phyloP scores from a whole-genome alignment of 2,113 vertebrate genomes.

The Sakesphorus luctuosus region DNA sequence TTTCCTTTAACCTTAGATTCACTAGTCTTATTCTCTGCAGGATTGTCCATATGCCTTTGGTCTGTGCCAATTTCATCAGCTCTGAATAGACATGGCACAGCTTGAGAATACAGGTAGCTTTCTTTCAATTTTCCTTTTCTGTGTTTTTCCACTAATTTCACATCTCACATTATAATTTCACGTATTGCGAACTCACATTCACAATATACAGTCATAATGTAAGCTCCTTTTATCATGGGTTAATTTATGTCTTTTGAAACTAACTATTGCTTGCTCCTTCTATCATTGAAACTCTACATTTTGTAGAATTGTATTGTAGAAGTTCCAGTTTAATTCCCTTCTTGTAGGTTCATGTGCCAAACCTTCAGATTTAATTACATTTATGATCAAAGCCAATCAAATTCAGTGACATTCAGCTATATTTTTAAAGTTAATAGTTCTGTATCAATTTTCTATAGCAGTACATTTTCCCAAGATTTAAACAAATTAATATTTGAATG shows the following conservation, averaged over 20 bases:
- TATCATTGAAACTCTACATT: not conserved
- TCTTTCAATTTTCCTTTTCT: not conserved
- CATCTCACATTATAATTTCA: not conserved
- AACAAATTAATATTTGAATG: not conserved
- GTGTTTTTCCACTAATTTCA: not conserved
- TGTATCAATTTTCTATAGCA: not conserved
- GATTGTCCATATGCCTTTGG: not conserved
- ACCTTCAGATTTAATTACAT: not conserved
- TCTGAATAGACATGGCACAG: not conserved
- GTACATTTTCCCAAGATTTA: not conserved
- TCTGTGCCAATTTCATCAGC: constrained; percentile 5
- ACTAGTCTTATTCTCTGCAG: not conserved
- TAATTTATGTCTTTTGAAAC: not conserved
- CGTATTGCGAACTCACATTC: not conserved
- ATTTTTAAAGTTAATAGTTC: not conserved
- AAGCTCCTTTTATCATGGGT: not conserved
- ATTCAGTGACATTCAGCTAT: not conserved
- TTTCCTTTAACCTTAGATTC: constrained; percentile 21
- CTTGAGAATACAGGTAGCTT: not conserved
- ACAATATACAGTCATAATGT: not conserved
- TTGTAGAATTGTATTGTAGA: not conserved
- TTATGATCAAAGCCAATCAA: not conserved
- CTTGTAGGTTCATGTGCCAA: not conserved
- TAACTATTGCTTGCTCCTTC: not conserved
- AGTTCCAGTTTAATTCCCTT: not conserved